Evolutionary conservation across 2,888 invertebrate species (phyloP), one percentile per base, ranked within the genome.

Genomic region (Mantis religiosa): DNA sequence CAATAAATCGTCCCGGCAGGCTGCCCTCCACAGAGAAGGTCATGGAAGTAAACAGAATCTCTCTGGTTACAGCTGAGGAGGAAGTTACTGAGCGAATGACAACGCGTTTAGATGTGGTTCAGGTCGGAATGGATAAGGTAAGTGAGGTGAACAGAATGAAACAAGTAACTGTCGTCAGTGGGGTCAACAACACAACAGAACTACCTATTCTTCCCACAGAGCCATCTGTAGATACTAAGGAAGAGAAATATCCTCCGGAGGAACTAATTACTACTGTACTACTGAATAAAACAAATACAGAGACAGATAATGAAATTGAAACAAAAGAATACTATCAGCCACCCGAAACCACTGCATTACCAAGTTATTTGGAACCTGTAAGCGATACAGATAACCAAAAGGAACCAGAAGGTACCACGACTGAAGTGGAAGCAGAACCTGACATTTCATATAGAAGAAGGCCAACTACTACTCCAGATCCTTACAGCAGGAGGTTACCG

Each of bases 21-120:
- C n/a, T 14, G 25, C 9, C 20, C 20, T 30, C n/a, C 54, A 87
- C 84, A 81, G 90, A 90, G 82, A 90, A 89, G 82, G 88, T 90
- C 25, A 90, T 90, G 90, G 90, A 90, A 41, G 87, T 90, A 20
- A 90, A 90, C 28, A 89, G 89, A 81, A 87, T 89, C 54, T 88
- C 84, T 83, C 89, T 87, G 0, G 89, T 90, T 8, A 90, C 90
- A n/a, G 41, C 82, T 25, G 89, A 89, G 83, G 89, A 89, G 41
- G 89, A 90, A 28, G 0, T 86, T 41, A 86, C 86, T 28, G 15
- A 28, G 20, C 34, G 30, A 4, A n/a, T 87, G n/a, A 81, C 88
- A 9, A 90, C 90, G 2, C 87, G 81, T 34, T 28, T 82, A n/a
- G 81, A 54, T 6, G 2, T 86, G 14, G 82, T 47, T 34, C 41